Evolutionary conservation across 2,113 vertebrate species (phyloP).

Genomic region (Pithys albifrons): DNA sequence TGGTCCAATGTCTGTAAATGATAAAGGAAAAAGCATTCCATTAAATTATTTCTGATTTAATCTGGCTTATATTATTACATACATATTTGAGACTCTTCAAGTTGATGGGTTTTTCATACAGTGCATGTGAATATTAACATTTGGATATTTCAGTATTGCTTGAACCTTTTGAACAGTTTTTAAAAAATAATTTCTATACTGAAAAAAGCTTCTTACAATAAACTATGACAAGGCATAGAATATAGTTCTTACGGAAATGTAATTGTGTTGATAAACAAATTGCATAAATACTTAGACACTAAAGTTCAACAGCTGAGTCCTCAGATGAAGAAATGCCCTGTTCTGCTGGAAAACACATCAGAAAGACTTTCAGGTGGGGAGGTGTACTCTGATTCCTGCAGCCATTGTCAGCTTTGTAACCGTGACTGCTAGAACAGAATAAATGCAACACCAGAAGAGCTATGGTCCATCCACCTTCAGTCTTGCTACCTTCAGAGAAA

Average conservation of each 20-base stretch:
- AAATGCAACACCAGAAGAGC: not conserved
- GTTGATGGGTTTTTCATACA: not conserved
- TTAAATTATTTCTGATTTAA: slow-evolving; percentile 29
- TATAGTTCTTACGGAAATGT: not conserved
- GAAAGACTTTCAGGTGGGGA: not conserved
- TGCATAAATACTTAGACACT: not conserved
- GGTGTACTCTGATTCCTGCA: not conserved
- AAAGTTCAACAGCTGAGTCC: not conserved
- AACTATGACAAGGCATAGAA: not conserved
- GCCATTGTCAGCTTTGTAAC: not conserved
- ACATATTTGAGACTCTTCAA: not conserved
- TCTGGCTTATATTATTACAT: slow-evolving; percentile 26
- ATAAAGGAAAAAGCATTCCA: slow-evolving; percentile 32
- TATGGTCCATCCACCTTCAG: accelerated
- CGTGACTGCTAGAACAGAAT: not conserved
- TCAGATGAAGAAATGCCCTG: not conserved
- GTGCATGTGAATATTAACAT: not conserved
- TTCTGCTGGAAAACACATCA: not conserved
- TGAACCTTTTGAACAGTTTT: not conserved
- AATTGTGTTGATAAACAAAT: not conserved
- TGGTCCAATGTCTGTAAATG: slow-evolving; percentile 38
- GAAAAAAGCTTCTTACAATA: not conserved
- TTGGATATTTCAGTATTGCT: not conserved
- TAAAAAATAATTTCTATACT: not conserved
- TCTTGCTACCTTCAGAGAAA: not conserved